Evolutionary conservation across 2,888 invertebrate genomes (phyloP), one percentile per base, ranked within the genome.

Genomic region (Incurvaria masculella): DNA sequence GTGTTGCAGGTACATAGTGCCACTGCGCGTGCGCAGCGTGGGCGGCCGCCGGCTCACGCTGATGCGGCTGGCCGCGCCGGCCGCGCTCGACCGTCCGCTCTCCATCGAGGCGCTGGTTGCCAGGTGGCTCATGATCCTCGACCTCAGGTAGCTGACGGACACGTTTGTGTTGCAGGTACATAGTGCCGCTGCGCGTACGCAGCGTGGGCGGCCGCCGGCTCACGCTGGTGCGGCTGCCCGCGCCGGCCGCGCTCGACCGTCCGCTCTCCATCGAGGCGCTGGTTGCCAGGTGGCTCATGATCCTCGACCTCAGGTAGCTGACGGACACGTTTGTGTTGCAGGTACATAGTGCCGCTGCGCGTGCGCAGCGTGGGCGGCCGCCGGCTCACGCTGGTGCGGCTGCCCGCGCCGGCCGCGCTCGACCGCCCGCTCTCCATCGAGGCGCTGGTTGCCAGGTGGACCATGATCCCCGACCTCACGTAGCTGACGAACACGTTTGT

Each of bases 261-360:
- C 63, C 72, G 0, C 54, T 76, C 4, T 71, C 72, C 4, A 69
- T 74, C 1, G 68, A 62, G 44, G 73, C 78, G 0, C 50, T 78
- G 26, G 57, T 78, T 10, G 63, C 73, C 1, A 57, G 78, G 11
- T 78, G 78, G 78, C 65, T 78, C 0, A 78, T 78, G 78, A 68
- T 78, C 41, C 57, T 76, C 26, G 76, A 78, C 40, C 67, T 78
- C 46, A 69, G 76, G 78, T 76, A n/a, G n/a, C n/a, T n/a, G n/a
- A n/a, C n/a, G n/a, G n/a, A n/a, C n/a, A n/a, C n/a, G n/a, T n/a
- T n/a, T n/a, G n/a, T n/a, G n/a, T n/a, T n/a, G n/a, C n/a, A n/a
- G n/a, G n/a, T n/a, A n/a, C n/a, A n/a, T 78, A 55, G 71, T 73
- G 1, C 74, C 78, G 0, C 63, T 76, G 2, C 58, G 61, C 14